phyloP scores from a whole-genome alignment of 2,888 invertebrate genomes.

The Calephelis perditalis region DNA sequence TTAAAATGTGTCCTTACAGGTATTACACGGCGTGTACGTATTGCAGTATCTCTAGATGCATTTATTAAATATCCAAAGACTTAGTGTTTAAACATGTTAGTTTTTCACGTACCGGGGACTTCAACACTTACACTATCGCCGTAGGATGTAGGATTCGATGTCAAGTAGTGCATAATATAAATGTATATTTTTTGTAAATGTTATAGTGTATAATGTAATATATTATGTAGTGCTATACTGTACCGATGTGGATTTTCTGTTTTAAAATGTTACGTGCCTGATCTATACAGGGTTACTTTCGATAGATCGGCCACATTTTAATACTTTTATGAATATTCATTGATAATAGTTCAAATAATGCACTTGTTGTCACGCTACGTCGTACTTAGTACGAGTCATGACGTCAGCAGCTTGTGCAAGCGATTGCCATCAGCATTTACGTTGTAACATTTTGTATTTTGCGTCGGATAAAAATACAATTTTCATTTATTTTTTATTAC shows the following conservation, averaged over 20 bases:
- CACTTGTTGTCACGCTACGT: too few species aligned
- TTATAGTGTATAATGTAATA: background rate
- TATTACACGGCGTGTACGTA: slow-evolving; percentile 11
- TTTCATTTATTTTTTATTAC: too few species aligned
- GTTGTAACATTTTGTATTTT: too few species aligned
- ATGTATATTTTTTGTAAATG: background rate
- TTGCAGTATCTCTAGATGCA: slow-evolving; percentile 11
- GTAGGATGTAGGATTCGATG: background rate
- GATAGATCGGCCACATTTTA: too few species aligned
- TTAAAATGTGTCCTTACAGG: background rate
- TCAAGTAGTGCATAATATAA: background rate
- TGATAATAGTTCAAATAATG: too few species aligned
- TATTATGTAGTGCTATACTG: background rate
- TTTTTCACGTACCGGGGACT: slow-evolving; percentile 4
- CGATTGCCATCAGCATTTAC: too few species aligned
- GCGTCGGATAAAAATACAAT: too few species aligned
- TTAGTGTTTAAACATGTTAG: slow-evolving; percentile 9
- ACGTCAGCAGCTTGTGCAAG: too few species aligned
- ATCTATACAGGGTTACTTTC: too few species aligned
- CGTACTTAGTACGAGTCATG: too few species aligned
- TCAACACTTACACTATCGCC: background rate
- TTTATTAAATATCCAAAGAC: slow-evolving; percentile 10
- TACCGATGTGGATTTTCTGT: background rate
- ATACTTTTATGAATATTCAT: too few species aligned
- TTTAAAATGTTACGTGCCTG: too few species aligned